A percentile compares a stretch with the other conserved stretches of the same genome.
Evolutionary conservation across 2,113 vertebrate genomes (phyloP).

Genomic region (Crypturellus undulatus): DNA sequence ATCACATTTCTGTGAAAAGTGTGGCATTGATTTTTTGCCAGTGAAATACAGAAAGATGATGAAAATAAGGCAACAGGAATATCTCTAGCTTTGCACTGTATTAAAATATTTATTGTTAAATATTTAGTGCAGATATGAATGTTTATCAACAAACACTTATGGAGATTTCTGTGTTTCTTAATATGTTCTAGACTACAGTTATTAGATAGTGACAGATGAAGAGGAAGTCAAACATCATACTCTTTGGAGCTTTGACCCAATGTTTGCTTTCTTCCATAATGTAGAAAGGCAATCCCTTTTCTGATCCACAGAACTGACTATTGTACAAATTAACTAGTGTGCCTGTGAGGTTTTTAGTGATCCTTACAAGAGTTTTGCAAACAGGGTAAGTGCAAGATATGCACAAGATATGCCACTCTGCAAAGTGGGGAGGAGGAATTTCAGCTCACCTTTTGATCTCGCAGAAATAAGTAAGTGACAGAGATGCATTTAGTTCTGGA

Average conservation of each 20-base stretch:
- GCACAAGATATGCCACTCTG: neutral
- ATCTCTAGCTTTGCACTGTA: neutral
- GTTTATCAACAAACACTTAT: neutral
- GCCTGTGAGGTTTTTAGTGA: accelerated
- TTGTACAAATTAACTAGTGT: neutral
- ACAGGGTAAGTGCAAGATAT: neutral
- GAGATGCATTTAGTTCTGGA: neutral
- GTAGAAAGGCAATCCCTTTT: neutral
- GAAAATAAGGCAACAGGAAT: neutral
- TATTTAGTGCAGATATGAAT: neutral
- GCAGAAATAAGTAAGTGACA: neutral
- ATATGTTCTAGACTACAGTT: neutral
- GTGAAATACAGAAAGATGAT: neutral
- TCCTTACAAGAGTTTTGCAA: neutral
- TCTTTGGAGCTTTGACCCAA: neutral
- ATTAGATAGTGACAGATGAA: neutral
- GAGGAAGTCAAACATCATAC: neutral
- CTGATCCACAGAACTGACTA: neutral
- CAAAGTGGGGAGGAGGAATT: neutral
- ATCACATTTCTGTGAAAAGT: neutral
- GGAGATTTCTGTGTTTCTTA: neutral
- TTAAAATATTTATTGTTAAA: neutral
- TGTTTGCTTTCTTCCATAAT: neutral
- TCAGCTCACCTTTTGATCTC: neutral
- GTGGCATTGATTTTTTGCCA: neutral